Evolutionary conservation across 1,140 invertebrate species (phyloP), one percentile per base, ranked within the genome.

Genomic region (Lepidotrigona ventralis): DNA sequence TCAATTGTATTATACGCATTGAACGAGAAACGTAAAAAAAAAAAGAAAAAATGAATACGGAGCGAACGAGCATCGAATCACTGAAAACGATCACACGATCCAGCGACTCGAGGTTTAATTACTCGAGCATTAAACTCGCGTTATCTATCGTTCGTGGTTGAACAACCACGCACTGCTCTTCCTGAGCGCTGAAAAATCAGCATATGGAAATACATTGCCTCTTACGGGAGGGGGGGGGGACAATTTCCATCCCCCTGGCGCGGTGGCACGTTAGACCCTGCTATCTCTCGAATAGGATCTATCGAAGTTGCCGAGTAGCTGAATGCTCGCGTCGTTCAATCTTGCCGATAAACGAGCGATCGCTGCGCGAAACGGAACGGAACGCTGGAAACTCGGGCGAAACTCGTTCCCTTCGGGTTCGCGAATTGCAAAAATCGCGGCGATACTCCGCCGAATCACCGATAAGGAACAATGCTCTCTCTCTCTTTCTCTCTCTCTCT

Each of bases 391-490:
- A 81, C 21, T 29, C 14, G 5, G 2, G 15, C 19, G 21, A 5
- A 8, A 58, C 26, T 56, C 68, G 76, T 63, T 78, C 29, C 60
- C 39, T 14, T n/a, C 60, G n/a, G 17, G 71, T 29, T 75, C 68
- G 81, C 51, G 81, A 71, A 79, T 79, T 79, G 81, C 81, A 79
- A 83, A 79, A 79, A 83, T 83, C 76, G 69, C n/a, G 69, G 21
- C 23, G 23, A 72, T 79, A 56, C 29, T 58, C 9, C 56, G 23
- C 9, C 63, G 23, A 26, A n/a, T 46, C 81, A 64, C 78, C 39
- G 78, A 85, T 81, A 87, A 81, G 70, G 68, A 85, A 79, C 76
- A 72, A 85, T 79, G 54, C 82, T 29, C 33, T 85, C 81, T 58
- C 6, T 60, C 11, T 54, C 21, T 39, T 14, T 23, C 23, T 17